Evolutionary conservation across 2,113 vertebrate genomes (phyloP), one percentile per base, ranked within the genome.

Genomic region (Aythya baeri): DNA sequence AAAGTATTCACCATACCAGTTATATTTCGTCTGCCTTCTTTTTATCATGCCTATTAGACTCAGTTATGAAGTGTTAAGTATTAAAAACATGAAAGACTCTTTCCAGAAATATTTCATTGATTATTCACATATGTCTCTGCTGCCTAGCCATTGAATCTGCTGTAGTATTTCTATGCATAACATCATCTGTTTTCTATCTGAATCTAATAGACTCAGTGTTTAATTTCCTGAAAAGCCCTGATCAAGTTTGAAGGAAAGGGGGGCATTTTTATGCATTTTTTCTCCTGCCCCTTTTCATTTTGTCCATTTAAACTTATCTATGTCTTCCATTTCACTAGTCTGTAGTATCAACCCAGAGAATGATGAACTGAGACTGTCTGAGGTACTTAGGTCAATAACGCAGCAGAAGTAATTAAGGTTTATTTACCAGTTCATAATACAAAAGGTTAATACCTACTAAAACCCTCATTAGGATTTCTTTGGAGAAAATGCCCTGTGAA

Each of bases 61-160:
- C 97, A 97, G 98, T 98, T 98, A 98, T 98, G 98, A 98, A 98
- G 98, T 98, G 98, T 98, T 98, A 98, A 98, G 96, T 97, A 98
- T 98, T 98, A 97, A 98, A 98, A 98, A 98, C 96, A 98, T 98
- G 97, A 98, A 98, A 98, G 97, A 88, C 96, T 97, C 96, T 98
- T 98, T 97, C 97, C 97, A 98, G 97, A 98, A 98, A 97, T 98
- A 96, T 89, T 96, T 96, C 92, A 52, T 78, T 98, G 98, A 98
- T 98, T 98, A 96, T 95, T 98, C 97, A 96, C 98, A 98, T 97
- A 98, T 98, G 98, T 97, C 94, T 82, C 84, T 91, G 91, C 96
- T 92, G 97, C 91, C 88, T 92, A 95, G 81, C 88, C 80, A 77
- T 79, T 94, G 97, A 97, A 96, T 97, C 93, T 97, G 96, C 96